Evolutionary conservation across 2,113 vertebrate species (phyloP), one percentile per base, ranked within the genome.

Genomic region (Planiliza haematocheilus): DNA sequence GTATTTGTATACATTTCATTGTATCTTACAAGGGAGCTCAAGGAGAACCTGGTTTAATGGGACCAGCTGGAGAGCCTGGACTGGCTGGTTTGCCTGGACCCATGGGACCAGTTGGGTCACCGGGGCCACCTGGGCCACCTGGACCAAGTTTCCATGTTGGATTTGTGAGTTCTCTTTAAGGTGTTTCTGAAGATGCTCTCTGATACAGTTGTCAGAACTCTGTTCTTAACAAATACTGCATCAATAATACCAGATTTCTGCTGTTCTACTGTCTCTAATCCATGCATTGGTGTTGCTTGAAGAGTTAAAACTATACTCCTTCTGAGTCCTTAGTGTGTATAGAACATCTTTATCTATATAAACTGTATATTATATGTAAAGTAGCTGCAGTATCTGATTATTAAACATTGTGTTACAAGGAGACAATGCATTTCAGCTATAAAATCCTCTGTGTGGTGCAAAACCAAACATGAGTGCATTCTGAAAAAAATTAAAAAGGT

Each of bases 41-140:
- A 76, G 97, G 97, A 38, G 88, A 94, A 9, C 7, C 0, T 0
- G 97, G 97, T 49, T 74, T 81, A 8, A 39, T 71, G 0, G 97
- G 97, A 16, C 0, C 55, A 6, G 43, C 94, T 0, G 97, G 97
- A 61, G 70, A 96, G 49, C 3, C 30, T 0, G 97, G 97, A 4
- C 84, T 96, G 17, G 94, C 94, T 38, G 97, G 97, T 10, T 81
- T 95, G 24, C 96, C 96, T 0, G 97, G 97, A 50, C 97, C 97
- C 0, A 92, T 95, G 0, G 98, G 97, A 86, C 97, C 97, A 0
- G 91, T 85, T 7, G 98, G 97, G 10, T 93, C 16, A 3, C 93
- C 95, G 0, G 96, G 96, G 0, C 95, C 92, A 2, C 95, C 97
- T 0, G 97, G 97, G 0, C 96, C 95, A 0, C 93, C 95, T 0